A percentile compares a stretch with the other conserved stretches of the same genome.
These are phyloP conservation scores for Casuarius casuarius DNA, from an alignment of 2,113 vertebrate species.

Conservation along the genomic window DNA sequence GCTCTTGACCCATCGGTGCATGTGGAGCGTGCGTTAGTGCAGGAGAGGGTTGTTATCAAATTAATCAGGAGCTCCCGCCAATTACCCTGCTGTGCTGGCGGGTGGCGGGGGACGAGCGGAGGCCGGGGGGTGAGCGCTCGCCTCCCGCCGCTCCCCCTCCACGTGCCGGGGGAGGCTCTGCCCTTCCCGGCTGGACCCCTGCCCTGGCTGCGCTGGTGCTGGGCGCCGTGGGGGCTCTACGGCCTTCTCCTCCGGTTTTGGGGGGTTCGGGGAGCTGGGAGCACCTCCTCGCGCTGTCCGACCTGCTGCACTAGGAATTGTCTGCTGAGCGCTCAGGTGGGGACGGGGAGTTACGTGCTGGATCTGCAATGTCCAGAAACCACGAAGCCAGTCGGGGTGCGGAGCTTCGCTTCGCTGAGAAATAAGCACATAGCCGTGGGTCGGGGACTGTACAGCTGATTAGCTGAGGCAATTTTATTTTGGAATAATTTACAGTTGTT, in stretches of 20 bases:
- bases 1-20: slow-evolving; percentile 48
- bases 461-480: slow-evolving; percentile 61
- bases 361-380: not conserved
- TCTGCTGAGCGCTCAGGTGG: not conserved
- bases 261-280: no score
- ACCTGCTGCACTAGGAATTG: not conserved
- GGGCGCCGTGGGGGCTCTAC: no score
- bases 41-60: slow-evolving; percentile 67
- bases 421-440: slow-evolving; percentile 63
- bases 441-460: slow-evolving; percentile 63
- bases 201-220: no score
- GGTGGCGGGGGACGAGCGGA: not conserved
- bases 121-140: no score
- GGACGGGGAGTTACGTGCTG: not conserved
- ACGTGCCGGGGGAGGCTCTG: no score
- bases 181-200: no score
- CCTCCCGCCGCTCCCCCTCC: not conserved
- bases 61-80: slow-evolving; percentile 72
- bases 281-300: no score
- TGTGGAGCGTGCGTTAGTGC: slow-evolving; percentile 41
- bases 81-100: slow-evolving; percentile 63
- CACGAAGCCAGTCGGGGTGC: slow-evolving; percentile 19
- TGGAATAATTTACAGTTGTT: slow-evolving; percentile 71
- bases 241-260: no score
- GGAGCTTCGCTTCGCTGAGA: slow-evolving; percentile 67